These are phyloP conservation scores for Daptonema setosum DNA, from an alignment of 2,888 invertebrate genomes.

Conservation along the genomic window DNA sequence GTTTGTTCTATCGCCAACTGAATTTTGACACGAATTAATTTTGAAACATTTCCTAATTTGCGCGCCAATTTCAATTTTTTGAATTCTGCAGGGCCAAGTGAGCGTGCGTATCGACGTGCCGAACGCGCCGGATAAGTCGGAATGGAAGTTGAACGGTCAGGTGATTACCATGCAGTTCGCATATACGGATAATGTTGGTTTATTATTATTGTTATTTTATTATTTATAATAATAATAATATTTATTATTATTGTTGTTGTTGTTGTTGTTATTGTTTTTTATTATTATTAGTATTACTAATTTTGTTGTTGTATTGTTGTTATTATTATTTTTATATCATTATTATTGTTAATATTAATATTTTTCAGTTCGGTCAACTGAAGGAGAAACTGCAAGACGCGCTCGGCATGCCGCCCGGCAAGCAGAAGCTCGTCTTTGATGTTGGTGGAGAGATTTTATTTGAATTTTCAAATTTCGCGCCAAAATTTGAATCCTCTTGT, in stretches of 20 bases:
- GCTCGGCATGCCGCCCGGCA: conserved; percentile 79
- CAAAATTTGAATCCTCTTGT: no score
- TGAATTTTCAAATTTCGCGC: no score
- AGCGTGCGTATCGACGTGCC: conserved; percentile 62
- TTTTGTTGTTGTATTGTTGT: no score
- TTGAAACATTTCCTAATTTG: no score
- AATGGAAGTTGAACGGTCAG: conserved; percentile 86
- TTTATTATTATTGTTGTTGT: neutral
- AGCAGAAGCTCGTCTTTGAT: conserved; percentile 85
- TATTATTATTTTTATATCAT: no score
- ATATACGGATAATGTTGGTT: conserved; percentile 43
- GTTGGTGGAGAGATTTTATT: conserved; percentile 34
- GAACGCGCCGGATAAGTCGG: conserved; percentile 59
- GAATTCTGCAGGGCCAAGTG: conserved; percentile 29
- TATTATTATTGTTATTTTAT: conserved; percentile 1
- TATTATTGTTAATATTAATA: neutral
- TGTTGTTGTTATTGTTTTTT: no score
- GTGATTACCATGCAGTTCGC: conserved; percentile 53
- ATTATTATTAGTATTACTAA: no score
- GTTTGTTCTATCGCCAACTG: no score
- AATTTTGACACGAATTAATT: no score
- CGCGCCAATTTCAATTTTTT: neutral
- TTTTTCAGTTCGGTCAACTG: conserved; percentile 44
- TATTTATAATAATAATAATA: neutral
- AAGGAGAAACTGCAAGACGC: conserved; percentile 65